Evolutionary conservation across 2,888 invertebrate genomes (phyloP).

Genomic region (Eristalinus sepulchralis): DNA sequence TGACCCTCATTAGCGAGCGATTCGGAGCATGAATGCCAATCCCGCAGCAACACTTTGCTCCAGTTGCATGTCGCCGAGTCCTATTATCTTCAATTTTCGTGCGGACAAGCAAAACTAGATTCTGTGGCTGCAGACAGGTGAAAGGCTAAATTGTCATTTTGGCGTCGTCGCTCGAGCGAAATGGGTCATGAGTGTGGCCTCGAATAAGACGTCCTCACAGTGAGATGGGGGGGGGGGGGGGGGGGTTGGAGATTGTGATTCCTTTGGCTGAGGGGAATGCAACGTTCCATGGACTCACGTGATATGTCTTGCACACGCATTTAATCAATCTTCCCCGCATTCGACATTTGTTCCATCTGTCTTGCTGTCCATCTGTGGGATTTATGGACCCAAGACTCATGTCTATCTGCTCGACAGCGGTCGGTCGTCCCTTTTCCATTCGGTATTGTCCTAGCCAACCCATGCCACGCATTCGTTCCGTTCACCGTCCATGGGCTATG

Average conservation of each 20-base stretch:
- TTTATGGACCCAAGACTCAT: constrained; percentile 56
- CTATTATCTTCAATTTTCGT: constrained; percentile 65
- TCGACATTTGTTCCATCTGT: constrained; percentile 64
- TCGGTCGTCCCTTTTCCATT: background rate
- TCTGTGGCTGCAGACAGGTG: constrained; percentile 42
- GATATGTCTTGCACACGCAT: constrained; percentile 57
- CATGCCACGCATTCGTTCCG: background rate
- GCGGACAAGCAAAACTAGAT: constrained; percentile 43
- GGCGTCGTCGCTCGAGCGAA: constrained; percentile 25
- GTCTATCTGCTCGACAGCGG: constrained; percentile 29
- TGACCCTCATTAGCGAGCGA: constrained; percentile 51
- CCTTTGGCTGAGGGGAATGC: too few relatives aligned
- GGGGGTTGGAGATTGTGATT: too few relatives aligned
- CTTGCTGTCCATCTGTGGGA: constrained; percentile 57
- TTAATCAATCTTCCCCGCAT: constrained; percentile 58
- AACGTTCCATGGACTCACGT: constrained; percentile 28
- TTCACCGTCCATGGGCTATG: constrained; percentile 14
- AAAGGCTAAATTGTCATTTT: constrained; percentile 61
- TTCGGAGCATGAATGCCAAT: constrained; percentile 26
- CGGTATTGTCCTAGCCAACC: background rate
- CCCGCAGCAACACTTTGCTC: constrained; percentile 26
- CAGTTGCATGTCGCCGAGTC: constrained; percentile 11
- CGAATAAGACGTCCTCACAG: too few relatives aligned
- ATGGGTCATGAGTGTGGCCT: constrained; percentile 28
- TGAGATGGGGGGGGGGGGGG: too few relatives aligned